Evolutionary conservation across 2,113 vertebrate genomes (phyloP), one percentile per base, ranked within the genome.

Genomic region (Mormyrus iriodes): DNA sequence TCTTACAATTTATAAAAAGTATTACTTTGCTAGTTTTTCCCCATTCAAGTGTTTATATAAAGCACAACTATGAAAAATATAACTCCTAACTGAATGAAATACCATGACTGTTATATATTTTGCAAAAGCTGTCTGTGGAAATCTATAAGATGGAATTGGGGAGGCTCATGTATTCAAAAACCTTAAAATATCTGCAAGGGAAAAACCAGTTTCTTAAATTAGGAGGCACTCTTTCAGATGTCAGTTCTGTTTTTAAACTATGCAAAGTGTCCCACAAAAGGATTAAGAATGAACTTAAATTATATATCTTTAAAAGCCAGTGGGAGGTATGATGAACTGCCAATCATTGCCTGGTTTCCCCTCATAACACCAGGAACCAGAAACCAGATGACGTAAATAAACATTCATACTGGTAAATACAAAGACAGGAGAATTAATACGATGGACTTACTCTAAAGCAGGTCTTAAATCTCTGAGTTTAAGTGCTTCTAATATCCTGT

Each of bases 401-500:
- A 35, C 8, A 8, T 17, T 19, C 15, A 35, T 39, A 13, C 31
- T 76, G 69, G 9, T 42, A 21, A 46, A 48, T 39, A 83, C 39
- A 83, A 44, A 83, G 19, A 79, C 46, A 82, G 15, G 27, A 89
- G 42, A 24, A 48, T 42, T 42, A 3, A 84, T 65, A 89, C 31
- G 31, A 24, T 35, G 87, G 19, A 61, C 96, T 97, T 93, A 97
- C 97, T 97, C 96, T 85, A 97, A 92, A 1, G 97, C 97, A 90
- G 97, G 97, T 92, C 96, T 95, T 92, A 97, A 93, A 92, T 97
- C 96, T 95, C 96, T 94, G 86, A 97, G 94, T 95, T 96, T 97
- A 91, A 97, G 94, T 73, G 97, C 97, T 94, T 97, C 97, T 93
- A 97, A 93, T 95, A 97, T 97, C 94, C 97, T 91, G 92, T 97